These are phyloP conservation scores for Apaloderma vittatum DNA, from an alignment of 2,113 vertebrate species.

Conservation along the genomic window DNA sequence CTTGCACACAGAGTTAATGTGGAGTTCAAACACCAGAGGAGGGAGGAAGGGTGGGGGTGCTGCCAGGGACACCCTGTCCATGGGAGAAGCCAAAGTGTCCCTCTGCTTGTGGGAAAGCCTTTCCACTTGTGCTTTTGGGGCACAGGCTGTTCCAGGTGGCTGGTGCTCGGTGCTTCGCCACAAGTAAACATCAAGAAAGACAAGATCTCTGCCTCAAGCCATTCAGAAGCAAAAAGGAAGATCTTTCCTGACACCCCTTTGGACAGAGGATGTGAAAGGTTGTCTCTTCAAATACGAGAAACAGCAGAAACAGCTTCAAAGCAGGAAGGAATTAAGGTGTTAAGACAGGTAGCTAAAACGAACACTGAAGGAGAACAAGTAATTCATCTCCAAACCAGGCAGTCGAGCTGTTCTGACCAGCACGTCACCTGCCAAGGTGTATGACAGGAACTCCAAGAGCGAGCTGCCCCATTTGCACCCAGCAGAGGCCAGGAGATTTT, in stretches of 20 bases:
- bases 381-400: not conserved
- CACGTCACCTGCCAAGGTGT: not conserved
- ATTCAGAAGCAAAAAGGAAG: not conserved
- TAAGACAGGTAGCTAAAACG: not conserved
- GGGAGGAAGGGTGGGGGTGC: accelerated
- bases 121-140: not conserved
- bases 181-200: not conserved
- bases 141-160: not conserved
- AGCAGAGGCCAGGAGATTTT: not conserved
- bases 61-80: not conserved
- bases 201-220: not conserved
- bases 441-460: not conserved
- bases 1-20: not conserved
- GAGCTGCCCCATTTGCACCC: accelerated
- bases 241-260: not conserved
- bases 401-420: not conserved
- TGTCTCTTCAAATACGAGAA: not conserved
- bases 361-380: not conserved
- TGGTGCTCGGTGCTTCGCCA: not conserved
- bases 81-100: not conserved
- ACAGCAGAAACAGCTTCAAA: not conserved
- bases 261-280: not conserved
- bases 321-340: not conserved
- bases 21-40: not conserved
- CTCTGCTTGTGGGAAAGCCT: not conserved